Evolutionary conservation across 2,888 invertebrate genomes (phyloP), one percentile per base, ranked within the genome.

Genomic region (Nowickia ferox): DNA sequence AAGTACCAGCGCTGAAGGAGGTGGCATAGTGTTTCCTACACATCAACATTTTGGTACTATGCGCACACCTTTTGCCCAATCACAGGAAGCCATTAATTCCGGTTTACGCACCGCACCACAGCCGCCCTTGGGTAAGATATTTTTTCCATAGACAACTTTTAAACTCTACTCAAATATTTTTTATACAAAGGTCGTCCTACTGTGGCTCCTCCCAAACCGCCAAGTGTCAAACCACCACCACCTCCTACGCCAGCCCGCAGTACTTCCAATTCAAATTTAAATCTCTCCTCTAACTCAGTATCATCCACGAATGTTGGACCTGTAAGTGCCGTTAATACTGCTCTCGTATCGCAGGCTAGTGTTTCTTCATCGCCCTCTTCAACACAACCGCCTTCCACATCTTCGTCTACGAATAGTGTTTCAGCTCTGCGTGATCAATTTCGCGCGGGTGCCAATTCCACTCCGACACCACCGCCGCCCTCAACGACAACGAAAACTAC

Each of bases 181-280:
- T 59, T 57, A 87, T 61, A 42, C 71, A 42, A 22, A 93, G 93
- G 92, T 80, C 93, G 93, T 15, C 93, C 93, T 40, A 91, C 91
- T 44, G 90, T 91, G 59, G 91, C 92, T 76, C 91, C 91, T 55
- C 90, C 91, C 57, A 90, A 91, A 82, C 91, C 92, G 55, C 92
- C 92, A 51, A 90, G 90, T 86, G 91, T 91, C 9, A 93, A 93
- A 87, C 93, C 93, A 19, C 93, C 93, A 72, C 93, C 93, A 84
- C 93, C 93, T 17, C 93, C 93, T 9, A 92, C 93, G 82, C 93
- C 93, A 46, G 91, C 92, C 48, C 91, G 93, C 87, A 93, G 93
- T 88, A 90, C 92, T 80, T 93, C 92, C 59, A 93, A 92, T 89
- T 91, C 91, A 84, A 93, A 93, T 88, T 88, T 93, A 74, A 91